Percentiles rank a stretch among this genome's conserved stretches.
These are phyloP conservation scores for Netelia melanura DNA, from an alignment of 2,888 invertebrate species.

Conservation along the genomic window DNA sequence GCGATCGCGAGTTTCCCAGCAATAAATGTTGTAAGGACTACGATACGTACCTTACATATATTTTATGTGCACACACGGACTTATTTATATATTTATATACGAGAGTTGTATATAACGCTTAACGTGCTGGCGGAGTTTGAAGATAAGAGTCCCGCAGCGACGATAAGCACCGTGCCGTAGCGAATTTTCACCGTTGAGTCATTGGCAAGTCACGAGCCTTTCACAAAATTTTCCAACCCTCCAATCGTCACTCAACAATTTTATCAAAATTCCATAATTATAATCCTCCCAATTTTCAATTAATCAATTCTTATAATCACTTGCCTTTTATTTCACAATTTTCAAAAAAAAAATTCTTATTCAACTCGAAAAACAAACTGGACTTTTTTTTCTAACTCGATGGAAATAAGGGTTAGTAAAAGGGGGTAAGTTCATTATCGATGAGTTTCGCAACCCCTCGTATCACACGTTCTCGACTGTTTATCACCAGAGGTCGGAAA, in stretches of 20 bases:
- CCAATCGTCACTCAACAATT: neutral
- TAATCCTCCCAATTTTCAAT: no score
- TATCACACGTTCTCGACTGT: no score
- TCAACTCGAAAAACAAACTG: no score
- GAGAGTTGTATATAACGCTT: neutral
- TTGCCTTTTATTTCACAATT: no score
- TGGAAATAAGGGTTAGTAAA: no score
- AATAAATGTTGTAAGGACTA: conserved; percentile 29
- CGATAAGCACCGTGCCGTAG: conserved; percentile 12
- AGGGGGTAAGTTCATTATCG: no score
- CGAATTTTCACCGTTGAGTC: neutral
- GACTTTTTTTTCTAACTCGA: no score
- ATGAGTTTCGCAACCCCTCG: no score
- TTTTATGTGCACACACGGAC: neutral
- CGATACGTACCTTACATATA: neutral
- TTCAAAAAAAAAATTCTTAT: no score
- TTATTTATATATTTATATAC: neutral
- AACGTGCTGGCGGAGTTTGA: neutral
- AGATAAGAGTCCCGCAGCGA: conserved; percentile 48
- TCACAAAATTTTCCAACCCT: neutral
- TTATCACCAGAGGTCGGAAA: no score
- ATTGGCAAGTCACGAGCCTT: conserved; percentile 8
- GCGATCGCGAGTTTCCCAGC: conserved; percentile 10
- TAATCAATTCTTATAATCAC: no score
- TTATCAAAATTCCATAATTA: neutral